These are phyloP conservation scores for Loris lydekkerianus DNA, from an alignment of 2,797 vertebrate species.

Conservation along the genomic window DNA sequence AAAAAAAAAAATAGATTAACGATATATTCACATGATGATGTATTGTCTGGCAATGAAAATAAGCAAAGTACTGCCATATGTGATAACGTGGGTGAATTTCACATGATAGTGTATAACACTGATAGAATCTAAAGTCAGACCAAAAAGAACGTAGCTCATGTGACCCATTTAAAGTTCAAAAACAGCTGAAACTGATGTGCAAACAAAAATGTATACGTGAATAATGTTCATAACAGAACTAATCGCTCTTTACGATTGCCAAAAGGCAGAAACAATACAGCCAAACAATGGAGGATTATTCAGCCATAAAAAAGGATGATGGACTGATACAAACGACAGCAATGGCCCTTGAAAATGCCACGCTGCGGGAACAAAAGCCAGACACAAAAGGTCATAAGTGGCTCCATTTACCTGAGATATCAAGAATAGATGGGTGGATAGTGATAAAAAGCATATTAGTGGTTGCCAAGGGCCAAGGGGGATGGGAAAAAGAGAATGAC, in stretches of 20 bases:
- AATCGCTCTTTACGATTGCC: not conserved
- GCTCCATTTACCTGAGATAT: not conserved
- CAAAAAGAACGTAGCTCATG: not conserved
- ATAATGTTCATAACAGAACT: not conserved
- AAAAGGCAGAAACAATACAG: not conserved
- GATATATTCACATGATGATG: not conserved
- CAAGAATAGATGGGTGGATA: not conserved
- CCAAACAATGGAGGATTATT: not conserved
- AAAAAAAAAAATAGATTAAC: not conserved
- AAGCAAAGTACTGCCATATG: not conserved
- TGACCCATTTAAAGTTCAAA: constrained; percentile 11
- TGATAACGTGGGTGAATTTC: not conserved
- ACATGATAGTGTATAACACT: not conserved
- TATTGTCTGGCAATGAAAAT: not conserved
- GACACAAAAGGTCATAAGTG: not conserved
- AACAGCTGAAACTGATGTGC: not conserved
- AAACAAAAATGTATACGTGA: not conserved
- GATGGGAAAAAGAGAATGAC: not conserved
- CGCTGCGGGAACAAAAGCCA: not conserved
- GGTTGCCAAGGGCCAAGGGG: not conserved
- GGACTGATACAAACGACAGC: not conserved
- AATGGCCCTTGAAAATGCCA: not conserved
- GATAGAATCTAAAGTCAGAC: not conserved
- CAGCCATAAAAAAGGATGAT: not conserved
- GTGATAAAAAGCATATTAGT: not conserved